Conservation (phyloP, 2,797 vertebrate species). For the Periophthalmus magnuspinnatus region DNA sequence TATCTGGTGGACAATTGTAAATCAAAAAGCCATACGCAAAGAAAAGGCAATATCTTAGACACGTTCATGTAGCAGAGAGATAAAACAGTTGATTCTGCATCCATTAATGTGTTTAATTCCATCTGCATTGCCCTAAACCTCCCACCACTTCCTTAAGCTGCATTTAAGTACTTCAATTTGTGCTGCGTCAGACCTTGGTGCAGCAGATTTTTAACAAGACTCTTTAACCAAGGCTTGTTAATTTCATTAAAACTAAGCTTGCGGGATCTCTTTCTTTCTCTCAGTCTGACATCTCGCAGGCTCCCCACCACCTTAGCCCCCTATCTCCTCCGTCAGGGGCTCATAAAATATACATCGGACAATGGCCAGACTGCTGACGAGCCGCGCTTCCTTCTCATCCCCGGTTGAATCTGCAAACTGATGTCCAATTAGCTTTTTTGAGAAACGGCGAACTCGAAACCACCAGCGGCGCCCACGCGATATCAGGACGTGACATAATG, state of each 20-base stretch:
- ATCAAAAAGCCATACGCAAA: not conserved
- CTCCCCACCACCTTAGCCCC: constrained; percentile 49
- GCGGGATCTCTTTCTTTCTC: constrained; percentile 34
- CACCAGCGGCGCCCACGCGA: constrained; percentile 66
- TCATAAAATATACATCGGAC: constrained; percentile 73
- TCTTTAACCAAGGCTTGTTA: constrained; percentile 53
- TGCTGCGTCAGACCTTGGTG: constrained; percentile 51
- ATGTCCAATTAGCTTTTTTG: constrained; percentile 73
- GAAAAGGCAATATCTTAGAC: not conserved
- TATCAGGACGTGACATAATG: constrained; percentile 73
- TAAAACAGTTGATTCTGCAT: not conserved
- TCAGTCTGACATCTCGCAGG: constrained; percentile 54
- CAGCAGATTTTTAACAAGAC: constrained; percentile 48
- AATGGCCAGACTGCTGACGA: constrained; percentile 63
- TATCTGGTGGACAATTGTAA: too few relatives aligned
- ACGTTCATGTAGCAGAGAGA: not conserved
- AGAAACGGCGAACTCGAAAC: constrained; percentile 64
- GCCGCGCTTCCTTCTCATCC: constrained; percentile 40
- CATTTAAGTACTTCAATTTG: constrained; percentile 27
- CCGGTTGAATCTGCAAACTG: constrained; percentile 54
- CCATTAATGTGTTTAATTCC: constrained; percentile 19
- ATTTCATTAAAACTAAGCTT: constrained; percentile 70
- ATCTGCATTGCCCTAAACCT: constrained; percentile 26
- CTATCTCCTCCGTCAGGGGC: constrained; percentile 43
- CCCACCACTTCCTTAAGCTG: constrained; percentile 27